These are phyloP conservation scores for Disparrhopalites patrizii DNA, from an alignment of 2,888 invertebrate genomes.

Conservation along the genomic window DNA sequence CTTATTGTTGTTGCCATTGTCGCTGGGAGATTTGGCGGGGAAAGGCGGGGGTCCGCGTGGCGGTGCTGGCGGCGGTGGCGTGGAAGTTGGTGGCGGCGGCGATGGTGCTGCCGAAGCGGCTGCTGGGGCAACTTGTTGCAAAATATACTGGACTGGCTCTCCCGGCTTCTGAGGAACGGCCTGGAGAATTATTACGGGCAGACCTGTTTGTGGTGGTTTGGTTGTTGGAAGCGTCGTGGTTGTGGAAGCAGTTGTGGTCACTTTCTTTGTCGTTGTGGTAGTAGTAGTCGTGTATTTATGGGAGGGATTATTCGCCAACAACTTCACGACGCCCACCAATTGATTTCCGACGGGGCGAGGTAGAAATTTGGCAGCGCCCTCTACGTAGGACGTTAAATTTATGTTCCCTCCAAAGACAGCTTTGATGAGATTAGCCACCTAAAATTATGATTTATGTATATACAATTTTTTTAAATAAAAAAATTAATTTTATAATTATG, in stretches of 20 bases:
- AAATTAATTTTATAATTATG: too few species aligned
- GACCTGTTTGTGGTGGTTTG: too few species aligned
- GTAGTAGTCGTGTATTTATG: conserved; percentile 32
- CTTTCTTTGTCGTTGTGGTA: background rate
- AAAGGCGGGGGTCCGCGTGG: background rate
- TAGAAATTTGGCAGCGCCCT: conserved; percentile 37
- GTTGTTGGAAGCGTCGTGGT: background rate
- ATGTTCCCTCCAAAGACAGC: conserved; percentile 45
- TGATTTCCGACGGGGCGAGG: conserved; percentile 41
- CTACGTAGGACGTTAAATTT: conserved; percentile 44
- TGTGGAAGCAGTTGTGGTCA: conserved; percentile 16
- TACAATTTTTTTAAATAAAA: too few species aligned
- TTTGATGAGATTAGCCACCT: conserved; percentile 41
- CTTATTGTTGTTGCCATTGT: too few species aligned
- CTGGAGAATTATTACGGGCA: too few species aligned
- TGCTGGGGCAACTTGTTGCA: background rate
- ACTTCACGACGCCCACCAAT: conserved; percentile 38
- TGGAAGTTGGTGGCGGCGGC: background rate
- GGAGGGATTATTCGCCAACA: conserved; percentile 36
- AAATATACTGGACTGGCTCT: background rate
- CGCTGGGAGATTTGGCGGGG: too few species aligned
- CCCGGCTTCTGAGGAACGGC: background rate
- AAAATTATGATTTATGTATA: background rate
- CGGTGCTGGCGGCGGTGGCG: background rate
- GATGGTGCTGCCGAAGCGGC: too few species aligned